Evolutionary conservation across 2,888 invertebrate species (phyloP).

Genomic region (Adelognathus sp.): DNA sequence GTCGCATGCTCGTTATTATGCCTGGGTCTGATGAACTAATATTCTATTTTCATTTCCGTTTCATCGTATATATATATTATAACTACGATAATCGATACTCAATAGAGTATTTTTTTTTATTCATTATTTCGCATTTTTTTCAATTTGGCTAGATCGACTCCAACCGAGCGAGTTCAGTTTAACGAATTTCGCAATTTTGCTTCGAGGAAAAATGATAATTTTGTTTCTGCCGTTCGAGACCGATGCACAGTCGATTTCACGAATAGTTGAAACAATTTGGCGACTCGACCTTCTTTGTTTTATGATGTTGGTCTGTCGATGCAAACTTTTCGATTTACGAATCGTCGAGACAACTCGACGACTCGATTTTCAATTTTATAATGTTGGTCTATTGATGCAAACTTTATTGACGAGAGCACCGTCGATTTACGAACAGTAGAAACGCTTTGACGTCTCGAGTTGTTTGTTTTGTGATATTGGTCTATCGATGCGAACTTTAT

Average conservation of each 20-base stretch:
- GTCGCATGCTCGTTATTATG: constrained; percentile 17
- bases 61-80: no score
- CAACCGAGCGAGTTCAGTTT: constrained; percentile 18
- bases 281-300: no score
- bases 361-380: no score
- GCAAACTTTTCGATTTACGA: no score
- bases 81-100: constrained; percentile 40
- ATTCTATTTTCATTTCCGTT: constrained; percentile 9
- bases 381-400: not conserved
- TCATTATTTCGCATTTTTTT: constrained; percentile 11
- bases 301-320: no score
- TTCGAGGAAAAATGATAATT: not conserved
- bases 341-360: no score
- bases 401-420: not conserved
- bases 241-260: no score
- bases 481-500: not conserved
- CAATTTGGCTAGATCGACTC: constrained; percentile 32
- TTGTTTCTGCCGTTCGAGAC: not conserved
- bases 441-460: no score
- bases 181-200: constrained; percentile 12
- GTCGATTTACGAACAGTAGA: no score
- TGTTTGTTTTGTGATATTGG: no score
- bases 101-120: constrained; percentile 29
- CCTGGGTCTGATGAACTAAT: not conserved
- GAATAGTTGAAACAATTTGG: no score